Evolutionary conservation across 2,113 vertebrate genomes (phyloP).

Genomic region (Morone saxatilis): DNA sequence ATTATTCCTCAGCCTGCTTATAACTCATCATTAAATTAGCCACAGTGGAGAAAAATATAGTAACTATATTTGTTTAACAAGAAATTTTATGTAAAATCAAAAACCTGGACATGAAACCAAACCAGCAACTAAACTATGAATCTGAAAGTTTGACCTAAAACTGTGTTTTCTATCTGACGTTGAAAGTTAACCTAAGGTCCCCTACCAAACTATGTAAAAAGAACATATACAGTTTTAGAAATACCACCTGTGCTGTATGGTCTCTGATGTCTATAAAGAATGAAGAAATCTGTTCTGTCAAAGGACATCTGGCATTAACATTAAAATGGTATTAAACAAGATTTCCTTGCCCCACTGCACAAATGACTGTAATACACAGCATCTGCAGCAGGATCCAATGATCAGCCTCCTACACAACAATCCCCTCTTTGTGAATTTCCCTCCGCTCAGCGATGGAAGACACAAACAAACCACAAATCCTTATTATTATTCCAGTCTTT

Average conservation of each 20-base stretch:
- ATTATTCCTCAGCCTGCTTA: too few species aligned
- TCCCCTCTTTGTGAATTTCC: background rate
- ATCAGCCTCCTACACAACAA: background rate
- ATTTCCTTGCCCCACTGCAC: background rate
- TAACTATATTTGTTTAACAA: background rate
- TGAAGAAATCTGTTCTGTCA: background rate
- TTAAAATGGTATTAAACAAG: slow-evolving; percentile 15
- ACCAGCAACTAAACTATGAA: background rate
- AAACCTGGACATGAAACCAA: too few species aligned
- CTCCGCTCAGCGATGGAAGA: background rate
- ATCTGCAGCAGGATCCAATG: slow-evolving; percentile 10
- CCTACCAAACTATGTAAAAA: background rate
- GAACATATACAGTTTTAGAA: background rate
- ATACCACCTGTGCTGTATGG: too few species aligned
- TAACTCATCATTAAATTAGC: too few species aligned
- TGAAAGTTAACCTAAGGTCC: background rate
- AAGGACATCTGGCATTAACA: slow-evolving; percentile 12
- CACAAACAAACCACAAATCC: background rate
- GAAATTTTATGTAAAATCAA: background rate
- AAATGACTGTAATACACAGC: background rate
- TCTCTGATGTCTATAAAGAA: background rate
- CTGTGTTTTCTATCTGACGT: background rate
- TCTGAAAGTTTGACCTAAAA: background rate
- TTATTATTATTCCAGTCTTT: background rate
- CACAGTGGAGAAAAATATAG: too few species aligned